Conservation (phyloP, 2,888 invertebrate species). For the Byasa hedistus region DNA sequence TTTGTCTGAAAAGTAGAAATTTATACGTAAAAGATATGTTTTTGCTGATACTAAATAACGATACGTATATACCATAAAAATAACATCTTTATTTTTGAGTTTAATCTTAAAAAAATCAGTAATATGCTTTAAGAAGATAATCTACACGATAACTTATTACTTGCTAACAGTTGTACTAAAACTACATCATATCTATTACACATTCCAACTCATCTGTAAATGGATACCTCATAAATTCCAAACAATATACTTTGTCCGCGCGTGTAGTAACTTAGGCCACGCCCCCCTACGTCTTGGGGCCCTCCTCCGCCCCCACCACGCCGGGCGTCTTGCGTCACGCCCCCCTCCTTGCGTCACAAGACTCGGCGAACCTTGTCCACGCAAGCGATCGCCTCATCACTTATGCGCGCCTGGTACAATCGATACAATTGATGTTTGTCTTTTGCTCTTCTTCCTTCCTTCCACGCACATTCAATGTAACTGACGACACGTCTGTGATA, state of each 20-base stretch:
- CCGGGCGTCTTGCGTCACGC: constrained; percentile 49
- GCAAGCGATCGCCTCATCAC: constrained; percentile 32
- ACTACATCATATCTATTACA: not conserved
- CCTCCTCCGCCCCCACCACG: constrained; percentile 40
- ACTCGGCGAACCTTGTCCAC: constrained; percentile 9
- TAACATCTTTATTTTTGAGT: no score
- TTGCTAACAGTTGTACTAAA: not conserved
- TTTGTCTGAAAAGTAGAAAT: constrained; percentile 19
- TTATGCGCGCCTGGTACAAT: constrained; percentile 27
- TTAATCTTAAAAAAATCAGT: no score
- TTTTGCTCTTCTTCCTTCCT: not conserved
- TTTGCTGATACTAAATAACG: not conserved
- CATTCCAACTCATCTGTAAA: constrained; percentile 11
- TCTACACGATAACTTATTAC: not conserved
- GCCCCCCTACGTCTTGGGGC: constrained; percentile 59
- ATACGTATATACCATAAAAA: no score
- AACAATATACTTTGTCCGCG: constrained; percentile 22
- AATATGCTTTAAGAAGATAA: not conserved
- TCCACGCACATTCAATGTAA: not conserved
- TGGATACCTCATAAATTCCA: constrained; percentile 17
- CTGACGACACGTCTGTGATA: not conserved
- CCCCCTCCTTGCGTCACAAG: constrained; percentile 43
- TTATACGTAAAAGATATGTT: not conserved
- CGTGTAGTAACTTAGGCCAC: constrained; percentile 52
- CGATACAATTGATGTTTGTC: constrained; percentile 29